Percentiles rank a stretch among this genome's conserved stretches.
phyloP scores from a whole-genome alignment of 2,888 invertebrate genomes.

The Merodon equestris region DNA sequence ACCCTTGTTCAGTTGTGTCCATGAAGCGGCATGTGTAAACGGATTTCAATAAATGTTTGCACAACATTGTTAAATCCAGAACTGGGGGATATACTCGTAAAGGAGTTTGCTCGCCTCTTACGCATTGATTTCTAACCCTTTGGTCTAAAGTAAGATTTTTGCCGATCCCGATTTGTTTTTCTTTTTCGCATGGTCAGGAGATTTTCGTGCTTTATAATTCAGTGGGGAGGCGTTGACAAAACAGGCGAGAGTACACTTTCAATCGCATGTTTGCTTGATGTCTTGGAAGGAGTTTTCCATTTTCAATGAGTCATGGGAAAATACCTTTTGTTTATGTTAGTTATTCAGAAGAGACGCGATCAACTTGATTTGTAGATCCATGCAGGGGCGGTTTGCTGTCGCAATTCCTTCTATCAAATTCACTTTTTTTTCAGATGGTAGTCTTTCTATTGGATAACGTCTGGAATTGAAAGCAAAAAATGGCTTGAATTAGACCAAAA shows the following conservation, averaged over 20 bases:
- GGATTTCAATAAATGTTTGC: constrained; percentile 67
- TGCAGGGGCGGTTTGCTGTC: no score
- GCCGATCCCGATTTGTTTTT: constrained; percentile 33
- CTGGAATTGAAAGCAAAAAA: no score
- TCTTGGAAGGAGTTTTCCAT: constrained; percentile 15
- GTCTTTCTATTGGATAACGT: no score
- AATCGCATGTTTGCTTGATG: constrained; percentile 6
- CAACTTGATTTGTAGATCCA: no score
- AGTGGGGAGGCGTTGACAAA: constrained; percentile 48
- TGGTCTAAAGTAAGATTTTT: constrained; percentile 15
- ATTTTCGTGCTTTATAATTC: no score
- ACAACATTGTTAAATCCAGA: constrained; percentile 55
- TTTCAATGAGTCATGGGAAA: constrained; percentile 37
- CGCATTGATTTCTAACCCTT: constrained; percentile 64
- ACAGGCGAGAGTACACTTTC: constrained; percentile 4
- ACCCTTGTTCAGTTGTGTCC: constrained; percentile 23
- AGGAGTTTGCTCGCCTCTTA: neutral
- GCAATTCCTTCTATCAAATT: no score
- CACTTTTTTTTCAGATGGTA: no score
- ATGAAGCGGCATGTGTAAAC: constrained; percentile 53
- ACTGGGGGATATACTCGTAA: constrained; percentile 26
- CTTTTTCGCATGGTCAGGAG: constrained; percentile 34
- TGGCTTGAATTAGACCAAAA: no score
- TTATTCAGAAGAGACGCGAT: no score
- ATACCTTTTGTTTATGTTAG: no score